Base-by-base conservation (phyloP, 2,888 invertebrate species). In the Argyresthia albistria region DNA sequence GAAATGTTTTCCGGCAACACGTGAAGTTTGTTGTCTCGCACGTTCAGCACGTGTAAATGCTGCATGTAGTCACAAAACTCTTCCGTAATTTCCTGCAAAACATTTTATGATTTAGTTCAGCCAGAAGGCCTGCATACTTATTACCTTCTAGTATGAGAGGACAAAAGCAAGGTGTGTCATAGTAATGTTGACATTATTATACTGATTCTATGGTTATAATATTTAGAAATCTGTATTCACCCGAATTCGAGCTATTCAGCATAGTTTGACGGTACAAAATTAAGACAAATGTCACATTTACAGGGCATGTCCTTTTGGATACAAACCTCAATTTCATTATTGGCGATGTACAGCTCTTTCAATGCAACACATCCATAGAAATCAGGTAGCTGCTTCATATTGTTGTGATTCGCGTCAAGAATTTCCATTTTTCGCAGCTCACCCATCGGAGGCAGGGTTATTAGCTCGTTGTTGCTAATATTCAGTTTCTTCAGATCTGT, bases 391-490 rank as follows among this genome's bases (percentile, higher is more conserved):
- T 81, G 82, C 58, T 88, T 82, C 60, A 97, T 91, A 65, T 95
- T 92, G 78, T 97, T 97, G 68, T 95, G 93, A 64, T 95, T 92
- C 4, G 94, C 90, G 67, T 95, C 93, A 25, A 97, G 75, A 55
- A 91, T 87, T 72, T 94, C 92, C 73, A 95, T 84, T 79, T 93
- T 93, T 50, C 93, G 86, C 57, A 96, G 76, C 66, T 94, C 92
- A 9, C 93, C 92, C 69, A 95, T 78, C 8, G 91, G 83, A 8
- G 95, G 93, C 55, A 94, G 69, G 45, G 66, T 66, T 63, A 88
- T 90, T 54, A 96, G 73, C 64, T 90, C 90, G 73, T 96, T 96
- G 64, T 93, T 90, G 64, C 90, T 92, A 50, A 95, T 75, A 70
- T 95, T 93, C 61, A 96, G 67, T 69, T 92, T 93, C 69, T 90